Percentiles rank a stretch among this genome's conserved stretches.
Evolutionary conservation across 2,797 vertebrate species (phyloP).

Genomic region (Notolepis coatsorum): DNA sequence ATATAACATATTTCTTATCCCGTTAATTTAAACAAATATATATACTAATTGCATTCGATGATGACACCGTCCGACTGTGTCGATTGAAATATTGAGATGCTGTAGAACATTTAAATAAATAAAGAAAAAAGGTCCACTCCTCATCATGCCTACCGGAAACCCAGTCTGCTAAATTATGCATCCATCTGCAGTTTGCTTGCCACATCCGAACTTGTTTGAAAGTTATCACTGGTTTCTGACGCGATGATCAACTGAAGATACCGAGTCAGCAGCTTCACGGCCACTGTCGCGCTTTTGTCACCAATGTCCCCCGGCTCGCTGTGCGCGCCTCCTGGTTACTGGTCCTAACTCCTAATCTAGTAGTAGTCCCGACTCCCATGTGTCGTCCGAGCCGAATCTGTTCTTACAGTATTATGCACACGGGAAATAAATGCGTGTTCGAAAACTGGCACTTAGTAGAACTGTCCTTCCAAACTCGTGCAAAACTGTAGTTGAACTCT

Average conservation of each 20-base stretch:
- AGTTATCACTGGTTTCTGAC: slow-evolving; percentile 34
- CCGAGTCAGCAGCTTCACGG: slow-evolving; percentile 29
- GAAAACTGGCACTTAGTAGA: too few species aligned
- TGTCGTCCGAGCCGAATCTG: too few species aligned
- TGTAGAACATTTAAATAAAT: background rate
- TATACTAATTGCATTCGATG: background rate
- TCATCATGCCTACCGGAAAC: slow-evolving; percentile 67
- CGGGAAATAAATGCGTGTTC: too few species aligned
- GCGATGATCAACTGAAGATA: slow-evolving; percentile 12
- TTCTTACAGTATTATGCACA: too few species aligned
- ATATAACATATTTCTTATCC: background rate
- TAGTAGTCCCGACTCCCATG: too few species aligned
- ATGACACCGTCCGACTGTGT: background rate
- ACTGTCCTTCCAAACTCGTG: too few species aligned
- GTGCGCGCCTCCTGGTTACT: too few species aligned
- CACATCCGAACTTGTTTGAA: slow-evolving; percentile 69
- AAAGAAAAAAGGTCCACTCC: background rate
- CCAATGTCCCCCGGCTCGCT: background rate
- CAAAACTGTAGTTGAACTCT: too few species aligned
- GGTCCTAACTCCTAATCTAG: too few species aligned
- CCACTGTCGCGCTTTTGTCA: background rate
- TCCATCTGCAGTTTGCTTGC: slow-evolving; percentile 75
- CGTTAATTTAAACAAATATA: background rate
- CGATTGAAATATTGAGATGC: background rate
- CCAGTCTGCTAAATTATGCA: slow-evolving; percentile 80